phyloP scores from a whole-genome alignment of 2,888 invertebrate species.

The Apotomis betuletana region DNA sequence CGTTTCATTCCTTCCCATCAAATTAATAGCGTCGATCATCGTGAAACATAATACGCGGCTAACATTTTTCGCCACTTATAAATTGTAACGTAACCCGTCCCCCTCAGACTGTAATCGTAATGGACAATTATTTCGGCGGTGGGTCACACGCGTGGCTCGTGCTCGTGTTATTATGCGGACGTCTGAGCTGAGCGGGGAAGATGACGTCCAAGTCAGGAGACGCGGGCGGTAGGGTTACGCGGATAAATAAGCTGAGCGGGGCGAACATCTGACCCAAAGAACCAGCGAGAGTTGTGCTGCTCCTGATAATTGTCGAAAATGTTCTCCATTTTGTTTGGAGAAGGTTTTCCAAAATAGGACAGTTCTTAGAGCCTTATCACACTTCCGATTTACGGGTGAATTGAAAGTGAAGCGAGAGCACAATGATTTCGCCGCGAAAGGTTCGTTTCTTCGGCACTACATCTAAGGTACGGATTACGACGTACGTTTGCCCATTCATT shows the following conservation, averaged over 20 bases:
- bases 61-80: slow-evolving; percentile 37
- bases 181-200: slow-evolving; percentile 29
- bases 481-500: too few relatives aligned
- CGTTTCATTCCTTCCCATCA: slow-evolving; percentile 5
- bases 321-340: too few relatives aligned
- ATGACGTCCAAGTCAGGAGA: slow-evolving; percentile 43
- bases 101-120: slow-evolving; percentile 63
- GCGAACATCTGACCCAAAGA: too few relatives aligned
- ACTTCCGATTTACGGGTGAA: too few relatives aligned
- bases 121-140: slow-evolving; percentile 82
- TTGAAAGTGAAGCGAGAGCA: too few relatives aligned
- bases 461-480: too few relatives aligned
- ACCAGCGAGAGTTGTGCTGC: too few relatives aligned
- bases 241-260: slow-evolving; percentile 16
- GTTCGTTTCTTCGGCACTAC: too few relatives aligned
- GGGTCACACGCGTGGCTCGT: slow-evolving; percentile 81
- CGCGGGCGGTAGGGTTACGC: slow-evolving; percentile 44
- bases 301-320: too few relatives aligned
- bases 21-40: slow-evolving; percentile 18
- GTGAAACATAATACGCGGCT: slow-evolving; percentile 18
- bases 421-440: too few relatives aligned
- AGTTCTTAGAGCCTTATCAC: too few relatives aligned
- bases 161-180: slow-evolving; percentile 65
- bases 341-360: too few relatives aligned
- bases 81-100: slow-evolving; percentile 41